Percentiles rank a stretch among this genome's conserved stretches.
Conservation (phyloP, 2,888 invertebrate species). For the Chrysotoxum bicinctum region DNA sequence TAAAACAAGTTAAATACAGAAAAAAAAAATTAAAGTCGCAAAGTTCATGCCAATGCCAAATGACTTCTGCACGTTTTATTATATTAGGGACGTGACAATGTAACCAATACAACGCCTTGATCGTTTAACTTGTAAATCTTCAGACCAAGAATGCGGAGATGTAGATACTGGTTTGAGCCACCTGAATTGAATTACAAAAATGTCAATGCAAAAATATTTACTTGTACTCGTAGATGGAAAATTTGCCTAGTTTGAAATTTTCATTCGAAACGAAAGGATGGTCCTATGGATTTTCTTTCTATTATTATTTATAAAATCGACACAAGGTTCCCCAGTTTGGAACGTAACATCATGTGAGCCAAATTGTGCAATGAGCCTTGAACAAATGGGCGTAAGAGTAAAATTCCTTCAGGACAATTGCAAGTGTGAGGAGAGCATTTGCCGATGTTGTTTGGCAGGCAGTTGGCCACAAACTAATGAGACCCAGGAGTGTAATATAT, state of each 20-base stretch:
- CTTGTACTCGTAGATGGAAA: background rate
- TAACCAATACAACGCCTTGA: slow-evolving; percentile 39
- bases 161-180: slow-evolving; percentile 14
- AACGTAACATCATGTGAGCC: slow-evolving; percentile 12
- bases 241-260: slow-evolving; percentile 33
- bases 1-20: background rate
- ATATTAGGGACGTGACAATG: slow-evolving; percentile 58
- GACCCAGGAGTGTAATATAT: slow-evolving; percentile 42
- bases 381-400: slow-evolving; percentile 46
- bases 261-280: slow-evolving; percentile 44
- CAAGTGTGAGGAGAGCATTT: slow-evolving; percentile 23
- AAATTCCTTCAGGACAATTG: slow-evolving; percentile 51
- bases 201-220: background rate
- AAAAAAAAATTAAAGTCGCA: slow-evolving; percentile 26
- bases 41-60: slow-evolving; percentile 51
- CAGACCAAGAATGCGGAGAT: slow-evolving; percentile 53
- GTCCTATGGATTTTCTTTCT: slow-evolving; percentile 32
- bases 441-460: slow-evolving; percentile 52
- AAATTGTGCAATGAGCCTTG: slow-evolving; percentile 25
- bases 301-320: slow-evolving; percentile 12
- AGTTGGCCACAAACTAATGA: slow-evolving; percentile 36
- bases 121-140: slow-evolving; percentile 39
- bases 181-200: slow-evolving; percentile 47
- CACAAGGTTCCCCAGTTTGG: background rate
- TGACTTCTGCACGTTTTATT: slow-evolving; percentile 45